Evolutionary conservation across 2,113 vertebrate genomes (phyloP).

Genomic region (Dasyurus viverrinus): DNA sequence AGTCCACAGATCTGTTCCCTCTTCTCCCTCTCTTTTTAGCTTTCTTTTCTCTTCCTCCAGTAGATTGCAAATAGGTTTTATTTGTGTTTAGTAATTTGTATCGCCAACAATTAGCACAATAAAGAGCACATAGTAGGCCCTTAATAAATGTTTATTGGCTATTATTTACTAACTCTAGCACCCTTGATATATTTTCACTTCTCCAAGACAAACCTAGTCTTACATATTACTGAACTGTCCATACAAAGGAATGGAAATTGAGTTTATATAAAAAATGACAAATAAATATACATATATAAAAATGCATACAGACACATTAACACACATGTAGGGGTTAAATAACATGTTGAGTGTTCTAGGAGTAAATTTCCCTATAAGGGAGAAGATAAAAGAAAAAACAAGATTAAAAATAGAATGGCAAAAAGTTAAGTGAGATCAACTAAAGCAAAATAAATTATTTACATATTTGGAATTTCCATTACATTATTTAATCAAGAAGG

Average conservation of each 20-base stretch:
- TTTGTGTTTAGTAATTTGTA: not conserved
- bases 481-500: not conserved
- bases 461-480: not conserved
- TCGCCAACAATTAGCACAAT: not conserved
- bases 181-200: not conserved
- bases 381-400: not conserved
- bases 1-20: not conserved
- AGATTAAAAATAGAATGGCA: not conserved
- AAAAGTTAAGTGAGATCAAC: slow-evolving; percentile 31
- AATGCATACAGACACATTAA: not conserved
- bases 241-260: too few species aligned
- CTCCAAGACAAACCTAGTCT: not conserved
- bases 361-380: slow-evolving; percentile 7
- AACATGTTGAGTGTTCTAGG: slow-evolving; percentile 20
- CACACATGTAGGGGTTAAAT: not conserved
- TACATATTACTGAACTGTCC: not conserved
- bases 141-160: not conserved
- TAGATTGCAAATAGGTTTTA: not conserved
- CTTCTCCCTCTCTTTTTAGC: not conserved
- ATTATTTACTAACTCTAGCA: not conserved
- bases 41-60: not conserved
- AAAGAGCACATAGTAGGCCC: not conserved
- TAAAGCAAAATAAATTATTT: slow-evolving; percentile 23
- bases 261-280: too few species aligned
- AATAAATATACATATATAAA: not conserved